Conservation (phyloP, 1,140 invertebrate genomes). For the Oscheius sp. region DNA sequence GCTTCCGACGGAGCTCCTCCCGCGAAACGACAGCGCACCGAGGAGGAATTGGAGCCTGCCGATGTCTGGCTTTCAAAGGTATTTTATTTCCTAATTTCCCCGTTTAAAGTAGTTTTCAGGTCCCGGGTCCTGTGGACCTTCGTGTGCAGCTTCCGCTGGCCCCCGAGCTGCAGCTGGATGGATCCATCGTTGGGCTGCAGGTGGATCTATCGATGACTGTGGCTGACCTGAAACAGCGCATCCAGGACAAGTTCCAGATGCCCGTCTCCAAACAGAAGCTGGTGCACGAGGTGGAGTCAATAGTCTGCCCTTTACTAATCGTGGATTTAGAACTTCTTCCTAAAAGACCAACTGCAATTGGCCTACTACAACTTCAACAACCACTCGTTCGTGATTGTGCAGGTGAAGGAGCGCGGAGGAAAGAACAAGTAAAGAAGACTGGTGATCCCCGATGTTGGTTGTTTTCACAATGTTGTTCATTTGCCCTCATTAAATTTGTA, state of each 20-base stretch:
- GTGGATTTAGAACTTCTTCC: constrained; percentile 79
- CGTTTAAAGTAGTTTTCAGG: too few species aligned
- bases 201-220: constrained; percentile 76
- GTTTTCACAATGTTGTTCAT: too few species aligned
- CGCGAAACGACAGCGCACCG: constrained; percentile 81
- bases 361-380: constrained; percentile 91
- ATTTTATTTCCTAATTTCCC: too few species aligned
- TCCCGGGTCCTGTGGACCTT: constrained; percentile 63
- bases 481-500: too few species aligned
- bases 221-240: constrained; percentile 79
- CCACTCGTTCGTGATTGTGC: constrained; percentile 78
- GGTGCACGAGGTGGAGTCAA: constrained; percentile 74
- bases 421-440: constrained; percentile 93
- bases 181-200: constrained; percentile 78
- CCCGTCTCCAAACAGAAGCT: constrained; percentile 97
- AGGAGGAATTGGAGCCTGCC: constrained; percentile 87
- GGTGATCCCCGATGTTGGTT: too few species aligned
- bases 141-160: constrained; percentile 37
- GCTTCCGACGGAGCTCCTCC: constrained; percentile 76
- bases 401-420: constrained; percentile 94
- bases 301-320: neutral
- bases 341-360: constrained; percentile 90
- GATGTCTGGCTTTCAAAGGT: constrained; percentile 74
- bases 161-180: constrained; percentile 91
- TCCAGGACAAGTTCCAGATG: constrained; percentile 84